Percentiles rank a stretch among this genome's conserved stretches.
phyloP scores from a whole-genome alignment of 23 tunicate species.

The Halocynthia aurantium region DNA sequence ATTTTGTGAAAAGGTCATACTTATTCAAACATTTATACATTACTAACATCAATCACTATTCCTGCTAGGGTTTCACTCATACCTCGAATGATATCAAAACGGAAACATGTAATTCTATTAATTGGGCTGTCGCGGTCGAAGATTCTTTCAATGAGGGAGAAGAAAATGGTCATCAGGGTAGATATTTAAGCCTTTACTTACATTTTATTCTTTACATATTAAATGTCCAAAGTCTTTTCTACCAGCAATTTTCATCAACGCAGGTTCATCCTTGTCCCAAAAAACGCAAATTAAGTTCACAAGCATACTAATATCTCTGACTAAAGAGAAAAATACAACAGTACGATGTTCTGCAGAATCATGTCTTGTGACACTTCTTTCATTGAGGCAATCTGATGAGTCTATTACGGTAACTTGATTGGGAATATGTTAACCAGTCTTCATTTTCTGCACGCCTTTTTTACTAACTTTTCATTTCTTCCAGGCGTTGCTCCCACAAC shows the following conservation, averaged over 20 bases:
- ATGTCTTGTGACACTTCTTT: constrained; percentile 38
- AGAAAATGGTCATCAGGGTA: too few species aligned
- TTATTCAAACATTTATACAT: too few species aligned
- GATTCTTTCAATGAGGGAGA: too few species aligned
- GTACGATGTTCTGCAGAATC: constrained; percentile 65
- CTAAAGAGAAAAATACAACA: constrained; percentile 73
- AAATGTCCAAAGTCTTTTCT: too few species aligned
- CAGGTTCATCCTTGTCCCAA: constrained; percentile 18
- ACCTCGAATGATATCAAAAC: constrained; percentile 58
- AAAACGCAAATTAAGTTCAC: constrained; percentile 7
- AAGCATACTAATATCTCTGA: constrained; percentile 30
- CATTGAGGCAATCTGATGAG: constrained; percentile 31
- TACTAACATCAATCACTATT: too few species aligned
- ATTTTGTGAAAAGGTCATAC: background rate
- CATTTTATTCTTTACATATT: too few species aligned
- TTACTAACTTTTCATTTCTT: background rate
- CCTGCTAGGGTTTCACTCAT: constrained; percentile 30
- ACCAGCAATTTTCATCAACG: too few species aligned
- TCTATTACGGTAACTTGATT: constrained; percentile 25
- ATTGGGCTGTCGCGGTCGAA: constrained; percentile 17
- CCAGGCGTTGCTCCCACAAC: constrained; percentile 18
- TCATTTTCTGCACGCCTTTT: background rate
- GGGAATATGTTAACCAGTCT: background rate
- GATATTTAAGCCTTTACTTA: too few species aligned
- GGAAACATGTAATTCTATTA: constrained; percentile 33